Conservation (phyloP, 2,797 vertebrate species). For the Pangasius macronema region DNA sequence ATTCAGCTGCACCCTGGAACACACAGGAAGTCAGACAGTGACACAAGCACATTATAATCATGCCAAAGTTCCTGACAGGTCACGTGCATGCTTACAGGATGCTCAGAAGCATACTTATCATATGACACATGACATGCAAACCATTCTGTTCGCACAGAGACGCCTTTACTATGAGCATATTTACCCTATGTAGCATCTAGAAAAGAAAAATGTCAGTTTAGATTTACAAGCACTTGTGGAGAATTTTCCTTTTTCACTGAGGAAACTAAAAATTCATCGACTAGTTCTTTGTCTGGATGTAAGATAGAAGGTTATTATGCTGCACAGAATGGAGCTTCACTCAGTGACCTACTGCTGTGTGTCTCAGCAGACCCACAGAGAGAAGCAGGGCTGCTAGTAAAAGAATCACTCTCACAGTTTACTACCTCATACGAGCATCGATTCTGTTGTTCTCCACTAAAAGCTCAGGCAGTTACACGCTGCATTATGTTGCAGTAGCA, state of each 20-base stretch:
- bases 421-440: conserved; percentile 27
- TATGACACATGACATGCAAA: no score
- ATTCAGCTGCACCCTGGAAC: conserved; percentile 30
- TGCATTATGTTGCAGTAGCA: conserved; percentile 10
- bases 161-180: background rate
- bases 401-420: conserved; percentile 20
- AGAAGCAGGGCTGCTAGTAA: background rate
- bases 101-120: background rate
- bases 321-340: conserved; percentile 23
- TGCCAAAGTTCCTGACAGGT: background rate
- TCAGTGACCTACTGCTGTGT: conserved; percentile 29
- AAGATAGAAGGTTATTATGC: conserved; percentile 35
- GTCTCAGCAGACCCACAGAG: background rate
- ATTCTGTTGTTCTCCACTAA: conserved; percentile 28
- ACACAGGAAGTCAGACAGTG: conserved; percentile 34
- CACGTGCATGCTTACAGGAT: background rate
- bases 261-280: conserved; percentile 24
- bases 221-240: background rate
- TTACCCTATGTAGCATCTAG: background rate
- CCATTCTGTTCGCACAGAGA: background rate
- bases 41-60: conserved; percentile 43
- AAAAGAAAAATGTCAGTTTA: background rate
- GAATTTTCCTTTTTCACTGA: background rate
- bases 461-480: conserved; percentile 22
- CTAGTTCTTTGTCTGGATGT: conserved; percentile 22